Base-by-base conservation (phyloP, 2,888 invertebrate genomes). In the Cryptosula pallasiana region DNA sequence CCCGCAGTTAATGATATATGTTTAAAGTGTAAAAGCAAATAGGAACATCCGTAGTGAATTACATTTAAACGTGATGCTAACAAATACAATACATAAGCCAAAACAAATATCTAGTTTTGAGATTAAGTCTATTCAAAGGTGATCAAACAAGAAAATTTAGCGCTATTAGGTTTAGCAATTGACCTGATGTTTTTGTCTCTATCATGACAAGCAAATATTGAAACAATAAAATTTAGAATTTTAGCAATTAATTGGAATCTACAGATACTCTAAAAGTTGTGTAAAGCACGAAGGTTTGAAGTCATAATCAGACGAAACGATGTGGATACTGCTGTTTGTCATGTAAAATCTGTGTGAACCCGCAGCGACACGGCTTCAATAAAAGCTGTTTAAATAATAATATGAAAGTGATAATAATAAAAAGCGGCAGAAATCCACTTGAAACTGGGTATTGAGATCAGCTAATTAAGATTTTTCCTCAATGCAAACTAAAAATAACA, bases 181-280 rank as follows among this genome's bases (percentile, higher is more conserved):
- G 16, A 3, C n/a, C 9, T 13, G 9, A 20, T 29, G 32, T 27
- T 34, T 29, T 63, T 63, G 63, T 63, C 3, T 63, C 25, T 29
- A 63, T 20, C 63, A 63, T 63, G 63, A 27, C 34, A 63, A 32
- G 63, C 27, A 63, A 63, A 63, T 63, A 63, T 63, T 63, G 63
- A 63, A 63, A 63, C 27, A 63, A 63, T 27, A 63, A 45, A 63
- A 63, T 63, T 63, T 27, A 63, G 27, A 29, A 25, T 63, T 63
- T 63, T 63, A 32, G 63, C 63, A 32, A 27, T 27, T 63, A 63
- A 63, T 63, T 63, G 34, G 32, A 63, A 45, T 20, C 45, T 5
- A 45, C 20, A 45, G 45, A 45, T 5, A 45, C 45, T 45, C 45
- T 45, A 20, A 45, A 45, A 45, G 20, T 45, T 45, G 20, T 13